These are phyloP conservation scores for Cosmia trapezina DNA, from an alignment of 2,888 invertebrate genomes.

Conservation along the genomic window DNA sequence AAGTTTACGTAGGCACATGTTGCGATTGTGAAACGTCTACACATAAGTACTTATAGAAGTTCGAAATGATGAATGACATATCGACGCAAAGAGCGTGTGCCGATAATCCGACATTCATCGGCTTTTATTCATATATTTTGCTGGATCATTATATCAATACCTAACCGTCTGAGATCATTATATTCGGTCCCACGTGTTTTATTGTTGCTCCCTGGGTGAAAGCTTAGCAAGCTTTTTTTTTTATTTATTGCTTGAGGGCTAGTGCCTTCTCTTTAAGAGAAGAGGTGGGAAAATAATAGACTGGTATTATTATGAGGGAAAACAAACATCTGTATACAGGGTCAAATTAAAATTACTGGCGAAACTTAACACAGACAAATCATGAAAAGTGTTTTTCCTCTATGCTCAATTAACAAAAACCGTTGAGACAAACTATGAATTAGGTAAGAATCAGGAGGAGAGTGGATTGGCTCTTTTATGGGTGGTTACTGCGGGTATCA, in stretches of 20 bases:
- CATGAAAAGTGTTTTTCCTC: background rate
- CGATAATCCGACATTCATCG: background rate
- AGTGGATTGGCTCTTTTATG: background rate
- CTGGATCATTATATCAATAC: background rate
- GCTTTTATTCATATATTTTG: background rate
- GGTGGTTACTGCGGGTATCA: background rate
- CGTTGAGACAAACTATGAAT: background rate
- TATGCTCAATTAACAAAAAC: background rate
- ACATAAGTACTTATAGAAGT: background rate
- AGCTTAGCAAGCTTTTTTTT: background rate
- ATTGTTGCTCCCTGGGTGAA: background rate
- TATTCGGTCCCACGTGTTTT: no score
- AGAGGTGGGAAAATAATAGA: no score
- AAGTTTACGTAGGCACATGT: background rate
- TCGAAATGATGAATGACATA: slow-evolving; percentile 10
- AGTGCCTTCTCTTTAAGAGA: no score
- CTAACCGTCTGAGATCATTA: background rate
- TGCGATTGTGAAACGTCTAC: slow-evolving; percentile 25
- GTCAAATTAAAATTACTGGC: background rate
- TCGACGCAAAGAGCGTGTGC: background rate
- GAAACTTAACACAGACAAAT: background rate
- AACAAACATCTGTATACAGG: background rate
- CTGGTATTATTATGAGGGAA: background rate
- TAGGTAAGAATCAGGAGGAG: background rate
- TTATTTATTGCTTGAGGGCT: background rate